Evolutionary conservation across 1,140 invertebrate genomes (phyloP).

Genomic region (Microvelia longipes): DNA sequence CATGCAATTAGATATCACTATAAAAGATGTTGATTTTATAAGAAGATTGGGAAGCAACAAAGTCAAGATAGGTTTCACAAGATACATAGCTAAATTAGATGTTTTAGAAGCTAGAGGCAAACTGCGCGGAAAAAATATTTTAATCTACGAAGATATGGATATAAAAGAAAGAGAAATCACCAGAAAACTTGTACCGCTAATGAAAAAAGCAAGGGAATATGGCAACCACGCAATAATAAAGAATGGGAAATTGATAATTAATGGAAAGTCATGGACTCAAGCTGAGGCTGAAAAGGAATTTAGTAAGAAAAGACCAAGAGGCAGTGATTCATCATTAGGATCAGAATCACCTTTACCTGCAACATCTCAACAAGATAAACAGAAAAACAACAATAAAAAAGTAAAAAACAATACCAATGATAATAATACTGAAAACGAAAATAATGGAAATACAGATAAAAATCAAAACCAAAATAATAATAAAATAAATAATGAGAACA

Average conservation of each 20-base stretch:
- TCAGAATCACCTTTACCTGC: too few relatives aligned
- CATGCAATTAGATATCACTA: background rate
- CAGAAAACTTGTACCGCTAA: background rate
- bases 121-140: background rate
- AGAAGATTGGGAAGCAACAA: too few relatives aligned
- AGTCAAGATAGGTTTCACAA: background rate
- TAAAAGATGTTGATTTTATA: background rate
- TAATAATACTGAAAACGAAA: too few relatives aligned
- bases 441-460: too few relatives aligned
- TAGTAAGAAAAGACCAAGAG: background rate
- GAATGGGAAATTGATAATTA: background rate
- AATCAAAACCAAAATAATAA: too few relatives aligned
- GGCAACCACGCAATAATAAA: background rate
- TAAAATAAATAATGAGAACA: too few relatives aligned
- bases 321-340: too few relatives aligned
- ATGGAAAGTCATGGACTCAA: background rate
- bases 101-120: background rate
- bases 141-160: background rate
- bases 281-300: background rate
- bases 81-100: background rate
- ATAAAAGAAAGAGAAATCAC: background rate
- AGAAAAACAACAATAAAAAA: too few relatives aligned
- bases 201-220: background rate
- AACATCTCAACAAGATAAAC: too few relatives aligned
- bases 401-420: too few relatives aligned